Conservation (phyloP, 2,113 vertebrate species). For the Oryzias melastigma region DNA sequence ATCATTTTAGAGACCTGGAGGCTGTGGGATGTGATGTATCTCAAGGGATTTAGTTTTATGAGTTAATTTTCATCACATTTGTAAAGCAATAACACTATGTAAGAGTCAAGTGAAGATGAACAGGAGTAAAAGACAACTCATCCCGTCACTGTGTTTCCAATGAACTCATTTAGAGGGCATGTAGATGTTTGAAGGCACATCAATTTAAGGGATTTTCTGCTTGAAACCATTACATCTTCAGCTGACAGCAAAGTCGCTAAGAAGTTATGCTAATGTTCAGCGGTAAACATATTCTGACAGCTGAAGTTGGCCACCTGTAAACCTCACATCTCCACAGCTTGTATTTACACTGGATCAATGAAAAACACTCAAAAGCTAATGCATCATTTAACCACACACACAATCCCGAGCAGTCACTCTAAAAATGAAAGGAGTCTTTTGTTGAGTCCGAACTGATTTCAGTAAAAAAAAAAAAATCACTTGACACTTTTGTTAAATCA, state of each 20-base stretch:
- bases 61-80: slow-evolving; percentile 40
- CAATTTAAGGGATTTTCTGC: slow-evolving; percentile 4
- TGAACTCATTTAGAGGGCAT: not conserved
- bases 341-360: not conserved
- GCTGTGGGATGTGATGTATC: slow-evolving; percentile 24
- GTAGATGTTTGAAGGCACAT: not conserved
- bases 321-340: not conserved
- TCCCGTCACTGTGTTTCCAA: too few species aligned
- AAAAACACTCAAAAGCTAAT: slow-evolving; percentile 13
- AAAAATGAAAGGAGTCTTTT: slow-evolving; percentile 40
- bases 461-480: slow-evolving; percentile 14
- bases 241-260: slow-evolving; percentile 8
- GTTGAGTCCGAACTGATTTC: slow-evolving; percentile 38
- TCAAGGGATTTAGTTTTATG: slow-evolving; percentile 39
- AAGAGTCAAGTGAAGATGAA: too few species aligned
- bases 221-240: slow-evolving; percentile 6
- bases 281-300: slow-evolving; percentile 13
- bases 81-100: not conserved
- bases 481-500: slow-evolving; percentile 17
- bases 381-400: slow-evolving; percentile 32
- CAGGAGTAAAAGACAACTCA: too few species aligned
- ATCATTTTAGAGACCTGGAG: slow-evolving; percentile 38
- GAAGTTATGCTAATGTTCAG: slow-evolving; percentile 18
- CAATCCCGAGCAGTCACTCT: slow-evolving; percentile 15
- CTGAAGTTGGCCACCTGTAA: slow-evolving; percentile 12